Base-by-base conservation (phyloP, 1,140 invertebrate genomes). In the Heliconius congener region DNA sequence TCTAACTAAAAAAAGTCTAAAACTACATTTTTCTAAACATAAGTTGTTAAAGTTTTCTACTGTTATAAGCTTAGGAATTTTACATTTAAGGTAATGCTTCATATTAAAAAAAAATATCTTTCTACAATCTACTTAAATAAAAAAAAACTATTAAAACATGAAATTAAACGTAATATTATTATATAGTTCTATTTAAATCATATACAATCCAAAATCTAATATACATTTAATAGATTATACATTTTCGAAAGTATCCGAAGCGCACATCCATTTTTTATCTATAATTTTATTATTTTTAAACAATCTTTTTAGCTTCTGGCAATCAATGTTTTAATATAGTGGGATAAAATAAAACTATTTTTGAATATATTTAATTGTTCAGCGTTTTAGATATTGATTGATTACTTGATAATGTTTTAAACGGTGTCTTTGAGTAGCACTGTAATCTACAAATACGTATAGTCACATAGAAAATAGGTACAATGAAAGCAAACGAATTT, bases 401-500 rank as follows among this genome's bases (percentile, higher is more conserved):
- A 66, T 66, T 30, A 66, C 60, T 60, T 60, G 55, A 30, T 66
- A 3, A 66, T 66, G 23, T 30, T 66, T 57, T 57, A 57, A 66
- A 11, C 30, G 13, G 27, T 27, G 60, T 66, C 23, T 30, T 16
- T 34, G 23, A 18, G 55, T 34, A 39, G 46, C 57, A 19, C 37
- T 70, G 57, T 46, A 39, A 27, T 42, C 57, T 76, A 76, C 74
- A 76, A 76, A 76, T 76, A 76, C 74, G 60, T 76, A 74, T 74
- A 76, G 60, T 76, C 73, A 76, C 52, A 52, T 75, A 73, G 42
- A 73, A 78, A 77, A 82, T 82, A 84, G 80, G 84, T 91, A 91
- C 87, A 91, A 89, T 88, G 86, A 90, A 88, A 83, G 82, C 79
- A 72, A 90, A 90, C 90, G 90, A 92, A 89, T 89, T 91, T 91